These are phyloP conservation scores for Pontoporia blainvillei DNA, from an alignment of 2,113 vertebrate species.

Conservation along the genomic window DNA sequence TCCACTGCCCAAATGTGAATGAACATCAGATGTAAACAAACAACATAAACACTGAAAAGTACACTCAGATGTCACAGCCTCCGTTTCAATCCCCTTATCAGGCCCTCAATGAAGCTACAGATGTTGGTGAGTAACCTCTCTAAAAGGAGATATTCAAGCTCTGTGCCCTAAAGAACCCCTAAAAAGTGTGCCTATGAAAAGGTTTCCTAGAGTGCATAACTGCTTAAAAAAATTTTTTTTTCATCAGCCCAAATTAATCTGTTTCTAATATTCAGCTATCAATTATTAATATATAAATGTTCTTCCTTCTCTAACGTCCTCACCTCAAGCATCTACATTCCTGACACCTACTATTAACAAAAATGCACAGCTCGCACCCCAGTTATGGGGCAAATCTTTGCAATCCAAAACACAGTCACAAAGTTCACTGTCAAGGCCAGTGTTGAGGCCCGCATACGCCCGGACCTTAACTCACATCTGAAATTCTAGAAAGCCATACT, in stretches of 20 bases:
- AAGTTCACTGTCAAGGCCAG: slow-evolving; percentile 81
- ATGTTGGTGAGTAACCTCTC: background rate
- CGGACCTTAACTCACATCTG: slow-evolving; percentile 49
- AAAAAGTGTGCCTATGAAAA: slow-evolving; percentile 41
- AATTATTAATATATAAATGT: slow-evolving; percentile 51
- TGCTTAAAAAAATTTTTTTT: slow-evolving; percentile 42
- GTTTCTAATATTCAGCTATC: slow-evolving; percentile 53
- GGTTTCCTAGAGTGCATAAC: slow-evolving; percentile 60
- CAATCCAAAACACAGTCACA: slow-evolving; percentile 64
- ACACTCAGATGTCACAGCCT: background rate
- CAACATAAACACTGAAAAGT: slow-evolving; percentile 44
- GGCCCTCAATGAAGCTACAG: slow-evolving; percentile 24
- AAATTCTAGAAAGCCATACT: slow-evolving; percentile 59
- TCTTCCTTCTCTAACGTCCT: background rate
- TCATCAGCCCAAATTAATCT: slow-evolving; percentile 59
- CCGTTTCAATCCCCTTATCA: background rate
- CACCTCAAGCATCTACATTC: slow-evolving; percentile 35
- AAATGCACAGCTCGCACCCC: slow-evolving; percentile 46
- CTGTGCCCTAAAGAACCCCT: slow-evolving; percentile 21
- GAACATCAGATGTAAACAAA: slow-evolving; percentile 60
- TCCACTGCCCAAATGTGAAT: slow-evolving; percentile 60
- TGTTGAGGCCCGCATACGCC: slow-evolving; percentile 74
- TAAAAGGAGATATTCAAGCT: background rate
- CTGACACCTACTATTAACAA: slow-evolving; percentile 31
- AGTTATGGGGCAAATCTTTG: slow-evolving; percentile 61